Conservation (phyloP, 2,113 vertebrate species). For the Protomyctophum bolini region DNA sequence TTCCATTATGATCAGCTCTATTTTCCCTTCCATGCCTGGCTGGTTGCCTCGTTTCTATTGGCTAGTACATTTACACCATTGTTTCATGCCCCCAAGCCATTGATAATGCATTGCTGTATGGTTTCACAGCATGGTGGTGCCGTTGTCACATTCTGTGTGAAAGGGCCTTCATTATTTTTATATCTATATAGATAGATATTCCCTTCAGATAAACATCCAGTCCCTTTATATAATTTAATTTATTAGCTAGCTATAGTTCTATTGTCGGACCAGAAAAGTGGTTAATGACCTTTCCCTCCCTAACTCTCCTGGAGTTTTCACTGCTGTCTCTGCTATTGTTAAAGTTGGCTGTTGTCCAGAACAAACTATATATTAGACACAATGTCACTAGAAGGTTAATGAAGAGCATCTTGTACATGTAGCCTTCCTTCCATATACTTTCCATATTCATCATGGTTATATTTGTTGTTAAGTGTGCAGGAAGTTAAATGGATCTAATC, state of each 20-base stretch:
- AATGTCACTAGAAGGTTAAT: conserved; percentile 21
- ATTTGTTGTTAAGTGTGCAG: conserved; percentile 8
- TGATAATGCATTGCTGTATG: no score
- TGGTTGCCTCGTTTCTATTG: no score
- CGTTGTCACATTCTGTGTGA: no score
- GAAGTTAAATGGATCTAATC: neutral
- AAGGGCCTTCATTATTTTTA: conserved; percentile 1
- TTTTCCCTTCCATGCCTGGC: no score
- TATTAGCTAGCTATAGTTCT: neutral
- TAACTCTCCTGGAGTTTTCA: conserved; percentile 19
- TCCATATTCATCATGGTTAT: neutral
- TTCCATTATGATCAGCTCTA: no score
- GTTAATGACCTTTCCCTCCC: conserved; percentile 26
- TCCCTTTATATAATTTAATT: conserved; percentile 13
- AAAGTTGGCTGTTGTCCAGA: conserved; percentile 12
- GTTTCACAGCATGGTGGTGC: no score
- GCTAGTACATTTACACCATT: no score
- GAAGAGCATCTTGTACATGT: conserved; percentile 19
- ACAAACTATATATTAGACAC: neutral
- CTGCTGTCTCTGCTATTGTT: conserved; percentile 23
- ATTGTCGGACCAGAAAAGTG: conserved; percentile 20
- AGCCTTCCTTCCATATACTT: neutral
- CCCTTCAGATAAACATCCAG: conserved; percentile 3
- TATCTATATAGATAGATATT: neutral
- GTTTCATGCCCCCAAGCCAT: no score